These are phyloP conservation scores for Montipora cactus DNA, from an alignment of 64 coral and sea anemone genomes.

Conservation along the genomic window DNA sequence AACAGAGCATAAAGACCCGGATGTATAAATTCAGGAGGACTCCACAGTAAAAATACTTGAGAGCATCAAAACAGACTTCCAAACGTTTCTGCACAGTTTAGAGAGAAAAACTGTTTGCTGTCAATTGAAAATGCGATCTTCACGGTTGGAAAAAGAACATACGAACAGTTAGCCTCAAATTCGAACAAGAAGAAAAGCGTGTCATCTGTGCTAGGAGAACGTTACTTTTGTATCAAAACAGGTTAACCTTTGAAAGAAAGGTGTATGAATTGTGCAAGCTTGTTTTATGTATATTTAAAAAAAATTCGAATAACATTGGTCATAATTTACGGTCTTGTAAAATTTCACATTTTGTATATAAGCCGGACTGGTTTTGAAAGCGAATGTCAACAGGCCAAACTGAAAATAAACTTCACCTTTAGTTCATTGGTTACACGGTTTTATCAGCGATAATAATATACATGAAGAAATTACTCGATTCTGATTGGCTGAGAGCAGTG, in stretches of 20 bases:
- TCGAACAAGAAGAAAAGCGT: no score
- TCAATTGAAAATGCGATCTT: background rate
- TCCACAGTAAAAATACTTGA: constrained; percentile 17
- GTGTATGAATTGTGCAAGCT: no score
- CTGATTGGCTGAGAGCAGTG: no score
- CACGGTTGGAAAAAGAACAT: background rate
- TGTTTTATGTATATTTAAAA: no score
- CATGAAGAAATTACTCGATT: no score
- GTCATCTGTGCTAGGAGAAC: no score
- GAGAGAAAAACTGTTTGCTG: background rate
- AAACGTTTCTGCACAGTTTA: background rate
- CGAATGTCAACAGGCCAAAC: background rate
- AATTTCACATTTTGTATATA: background rate
- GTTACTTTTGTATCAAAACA: no score
- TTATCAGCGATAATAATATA: no score
- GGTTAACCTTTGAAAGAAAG: no score
- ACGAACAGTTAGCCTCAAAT: no score
- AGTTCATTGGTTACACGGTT: background rate
- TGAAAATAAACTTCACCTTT: background rate
- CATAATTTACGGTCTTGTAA: background rate
- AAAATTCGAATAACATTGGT: background rate
- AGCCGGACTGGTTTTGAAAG: background rate
- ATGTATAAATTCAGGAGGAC: constrained; percentile 12
- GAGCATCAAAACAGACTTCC: background rate
- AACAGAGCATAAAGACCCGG: constrained; percentile 59